Evolutionary conservation across 2,113 vertebrate genomes (phyloP).

Genomic region (Anolis carolinensis): DNA sequence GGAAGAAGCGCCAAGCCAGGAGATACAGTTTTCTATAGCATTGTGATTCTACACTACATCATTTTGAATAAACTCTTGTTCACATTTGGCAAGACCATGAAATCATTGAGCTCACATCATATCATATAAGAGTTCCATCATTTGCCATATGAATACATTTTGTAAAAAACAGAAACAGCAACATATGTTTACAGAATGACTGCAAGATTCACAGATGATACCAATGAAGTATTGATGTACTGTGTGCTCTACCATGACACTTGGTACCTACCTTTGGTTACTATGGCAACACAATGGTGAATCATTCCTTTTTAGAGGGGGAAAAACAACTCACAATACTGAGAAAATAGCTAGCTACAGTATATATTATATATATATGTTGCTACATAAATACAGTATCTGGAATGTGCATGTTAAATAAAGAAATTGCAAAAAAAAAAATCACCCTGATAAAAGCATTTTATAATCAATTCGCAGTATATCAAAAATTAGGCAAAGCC

Average conservation of each 20-base stretch:
- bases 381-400: neutral
- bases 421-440: neutral
- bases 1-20: neutral
- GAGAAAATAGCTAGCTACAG: neutral
- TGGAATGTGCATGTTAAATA: neutral
- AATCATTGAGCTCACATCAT: neutral
- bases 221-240: neutral
- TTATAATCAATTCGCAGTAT: neutral
- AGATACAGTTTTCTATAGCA: neutral
- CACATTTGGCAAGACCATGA: neutral
- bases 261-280: slow-evolving; percentile 22
- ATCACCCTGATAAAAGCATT: neutral
- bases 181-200: neutral
- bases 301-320: neutral
- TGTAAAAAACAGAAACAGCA: neutral
- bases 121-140: neutral
- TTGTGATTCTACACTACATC: neutral
- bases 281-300: slow-evolving; percentile 18
- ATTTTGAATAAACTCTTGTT: neutral
- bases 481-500: neutral
- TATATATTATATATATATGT: slow-evolving; percentile 3
- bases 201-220: neutral
- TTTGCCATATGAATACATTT: neutral
- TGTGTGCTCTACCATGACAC: neutral
- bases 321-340: neutral